A percentile compares a stretch with the other conserved stretches of the same genome.
Conservation (phyloP, 2,888 invertebrate genomes). For the Furcula furcula region DNA sequence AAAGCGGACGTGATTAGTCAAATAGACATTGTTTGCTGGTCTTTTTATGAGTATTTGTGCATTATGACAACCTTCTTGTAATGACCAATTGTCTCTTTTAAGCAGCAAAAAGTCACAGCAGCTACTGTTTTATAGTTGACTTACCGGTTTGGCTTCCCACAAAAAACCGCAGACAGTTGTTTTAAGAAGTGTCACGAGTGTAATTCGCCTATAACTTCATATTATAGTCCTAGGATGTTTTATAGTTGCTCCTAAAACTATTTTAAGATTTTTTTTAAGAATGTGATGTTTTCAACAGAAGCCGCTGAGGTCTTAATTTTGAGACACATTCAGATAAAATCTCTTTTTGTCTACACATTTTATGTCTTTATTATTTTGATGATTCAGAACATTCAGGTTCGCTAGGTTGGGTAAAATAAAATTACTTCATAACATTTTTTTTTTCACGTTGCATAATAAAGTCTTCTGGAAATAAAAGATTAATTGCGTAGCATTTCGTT, state of each 20-base stretch:
- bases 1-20: too few species aligned
- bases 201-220: constrained; percentile 1
- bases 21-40: too few species aligned
- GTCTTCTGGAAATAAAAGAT: constrained; percentile 11
- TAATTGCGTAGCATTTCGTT: constrained; percentile 10
- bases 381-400: too few species aligned
- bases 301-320: background rate
- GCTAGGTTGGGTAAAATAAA: too few species aligned
- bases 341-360: background rate
- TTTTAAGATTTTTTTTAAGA: too few species aligned
- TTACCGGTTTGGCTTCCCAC: background rate
- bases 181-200: background rate
- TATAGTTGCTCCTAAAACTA: background rate
- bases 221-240: background rate
- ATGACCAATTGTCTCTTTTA: constrained; percentile 17
- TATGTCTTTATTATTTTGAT: too few species aligned
- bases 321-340: background rate
- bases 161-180: background rate
- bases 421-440: constrained; percentile 1
- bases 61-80: too few species aligned
- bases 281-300: constrained; percentile 1
- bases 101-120: too few species aligned
- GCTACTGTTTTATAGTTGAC: background rate
- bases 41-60: too few species aligned
- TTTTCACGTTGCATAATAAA: constrained; percentile 10